Evolutionary conservation across 1,140 invertebrate species (phyloP).

Genomic region (Eurosta solidaginis): DNA sequence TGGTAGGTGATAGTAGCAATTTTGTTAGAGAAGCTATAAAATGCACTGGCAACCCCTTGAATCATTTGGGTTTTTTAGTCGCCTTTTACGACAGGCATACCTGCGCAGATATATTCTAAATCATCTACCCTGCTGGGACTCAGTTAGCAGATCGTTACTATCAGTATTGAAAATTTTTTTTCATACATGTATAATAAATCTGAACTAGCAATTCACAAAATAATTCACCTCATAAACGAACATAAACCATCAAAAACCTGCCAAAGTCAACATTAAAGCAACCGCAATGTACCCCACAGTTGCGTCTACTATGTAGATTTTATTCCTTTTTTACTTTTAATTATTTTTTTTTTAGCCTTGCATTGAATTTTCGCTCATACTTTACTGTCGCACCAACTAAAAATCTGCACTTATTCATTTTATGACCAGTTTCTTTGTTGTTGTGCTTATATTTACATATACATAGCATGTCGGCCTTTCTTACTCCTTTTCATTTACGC

Average conservation of each 20-base stretch:
- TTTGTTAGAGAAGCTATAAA: no score
- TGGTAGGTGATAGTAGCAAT: no score
- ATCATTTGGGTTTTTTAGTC: no score
- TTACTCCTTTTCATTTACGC: background rate
- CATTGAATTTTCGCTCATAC: background rate
- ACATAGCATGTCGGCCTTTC: background rate
- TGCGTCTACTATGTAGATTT: background rate
- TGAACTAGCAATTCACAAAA: no score
- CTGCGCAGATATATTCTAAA: no score
- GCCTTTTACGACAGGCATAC: no score
- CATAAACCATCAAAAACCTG: background rate
- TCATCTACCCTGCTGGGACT: no score
- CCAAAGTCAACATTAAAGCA: constrained; percentile 4
- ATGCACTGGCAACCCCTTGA: no score
- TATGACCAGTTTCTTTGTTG: background rate
- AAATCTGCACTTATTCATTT: background rate
- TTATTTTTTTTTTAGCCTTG: background rate
- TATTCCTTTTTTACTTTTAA: background rate
- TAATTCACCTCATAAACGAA: background rate
- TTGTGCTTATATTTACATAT: background rate
- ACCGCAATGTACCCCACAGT: background rate
- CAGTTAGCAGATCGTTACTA: no score
- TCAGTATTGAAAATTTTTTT: no score
- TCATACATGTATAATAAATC: no score
- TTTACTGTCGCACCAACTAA: background rate